Evolutionary conservation across 2,113 vertebrate genomes (phyloP), one percentile per base, ranked within the genome.

Genomic region (Microtus oregoni): DNA sequence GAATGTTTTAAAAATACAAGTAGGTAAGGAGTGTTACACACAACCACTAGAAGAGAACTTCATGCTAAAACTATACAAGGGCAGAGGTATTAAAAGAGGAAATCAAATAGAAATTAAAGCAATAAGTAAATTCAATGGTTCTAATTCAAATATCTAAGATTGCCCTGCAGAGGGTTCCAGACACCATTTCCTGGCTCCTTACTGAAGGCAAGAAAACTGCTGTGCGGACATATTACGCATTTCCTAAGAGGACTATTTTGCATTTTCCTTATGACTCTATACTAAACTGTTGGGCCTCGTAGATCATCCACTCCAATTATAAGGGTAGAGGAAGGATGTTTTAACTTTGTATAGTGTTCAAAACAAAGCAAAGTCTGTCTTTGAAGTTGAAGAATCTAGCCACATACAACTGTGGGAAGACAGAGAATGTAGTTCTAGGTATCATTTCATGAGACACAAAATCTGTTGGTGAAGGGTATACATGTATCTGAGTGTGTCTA

Each of bases 121-220:
- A 97, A 97, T 98, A 98, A 98, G 75, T 98, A 97, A 97, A 96
- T 97, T 91, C 96, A 97, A 97, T 97, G 91, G 75, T 98, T 97
- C 92, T 95, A 83, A 97, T 97, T 96, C 95, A 96, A 86, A 97
- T 96, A 96, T 94, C 47, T 85, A 63, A 77, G 44, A 97, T 86
- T 93, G 78, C 91, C 85, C 95, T 96, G 61, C 72, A 92, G 96
- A 96, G 98, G 50, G 63, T 96, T 96, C 55, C 76, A 52, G 70
- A 85, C 78, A 92, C 89, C 89, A 94, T 90, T 95, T 97, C 97
- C 94, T 86, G 77, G 78, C 70, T 96, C 58, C 92, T 92, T 94
- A 97, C 76, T 96, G 83, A 65, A 94, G 38, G 72, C 92, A 90
- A 92, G 32, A 44, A 93, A 28, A 88, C 78, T 30, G 52, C 76